Conservation (phyloP, 2,888 invertebrate species). For the Drosophila maculinotata region DNA sequence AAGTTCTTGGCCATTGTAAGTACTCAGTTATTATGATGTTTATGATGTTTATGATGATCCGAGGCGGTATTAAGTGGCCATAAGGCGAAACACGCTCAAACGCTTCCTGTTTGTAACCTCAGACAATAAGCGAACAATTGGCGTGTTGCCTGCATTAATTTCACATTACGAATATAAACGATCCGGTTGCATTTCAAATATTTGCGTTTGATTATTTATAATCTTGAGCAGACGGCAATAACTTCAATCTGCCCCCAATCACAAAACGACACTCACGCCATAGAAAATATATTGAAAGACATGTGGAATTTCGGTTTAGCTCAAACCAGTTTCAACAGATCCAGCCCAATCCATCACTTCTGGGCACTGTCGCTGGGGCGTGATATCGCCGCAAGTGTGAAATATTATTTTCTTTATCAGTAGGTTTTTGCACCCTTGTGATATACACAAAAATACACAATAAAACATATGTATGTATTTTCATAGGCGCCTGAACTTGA, state of each 20-base stretch:
- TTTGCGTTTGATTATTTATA: slow-evolving; percentile 62
- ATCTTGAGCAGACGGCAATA: slow-evolving; percentile 48
- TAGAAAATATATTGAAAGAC: slow-evolving; percentile 12
- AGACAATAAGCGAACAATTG: slow-evolving; percentile 65
- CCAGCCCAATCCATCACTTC: slow-evolving; percentile 7
- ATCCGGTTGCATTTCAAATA: slow-evolving; percentile 46
- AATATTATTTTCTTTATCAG: slow-evolving; percentile 39
- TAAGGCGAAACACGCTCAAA: slow-evolving; percentile 9
- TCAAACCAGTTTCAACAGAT: slow-evolving; percentile 44
- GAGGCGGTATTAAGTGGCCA: slow-evolving; percentile 37
- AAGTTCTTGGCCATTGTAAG: slow-evolving; percentile 93
- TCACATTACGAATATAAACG: slow-evolving; percentile 51
- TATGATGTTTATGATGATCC: slow-evolving; percentile 33
- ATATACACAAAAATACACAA: background rate
- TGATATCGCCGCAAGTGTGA: slow-evolving; percentile 57
- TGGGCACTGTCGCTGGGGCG: slow-evolving; percentile 16
- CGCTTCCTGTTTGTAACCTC: slow-evolving; percentile 66
- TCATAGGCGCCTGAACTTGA: slow-evolving; percentile 23
- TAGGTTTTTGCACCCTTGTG: slow-evolving; percentile 36
- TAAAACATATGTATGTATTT: too few species aligned
- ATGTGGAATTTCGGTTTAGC: slow-evolving; percentile 6
- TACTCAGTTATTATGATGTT: slow-evolving; percentile 74
- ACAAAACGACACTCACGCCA: slow-evolving; percentile 5
- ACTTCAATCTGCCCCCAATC: slow-evolving; percentile 23
- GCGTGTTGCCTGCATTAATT: slow-evolving; percentile 66